phyloP scores from a whole-genome alignment of 37 sponge, comb jelly and placozoan species.

The Cliona cf. orientalis region DNA sequence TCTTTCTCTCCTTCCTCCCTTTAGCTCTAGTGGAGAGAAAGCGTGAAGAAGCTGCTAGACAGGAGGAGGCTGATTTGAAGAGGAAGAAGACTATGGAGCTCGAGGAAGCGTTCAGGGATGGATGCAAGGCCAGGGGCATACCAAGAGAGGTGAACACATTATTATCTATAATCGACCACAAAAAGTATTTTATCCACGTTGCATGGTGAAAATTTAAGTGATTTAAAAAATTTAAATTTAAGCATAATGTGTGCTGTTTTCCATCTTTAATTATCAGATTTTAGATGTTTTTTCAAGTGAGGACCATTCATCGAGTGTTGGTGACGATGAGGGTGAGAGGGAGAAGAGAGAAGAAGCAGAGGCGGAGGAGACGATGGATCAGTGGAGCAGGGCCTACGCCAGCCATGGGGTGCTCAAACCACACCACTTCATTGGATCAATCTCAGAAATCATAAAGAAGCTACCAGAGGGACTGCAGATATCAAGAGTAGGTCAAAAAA shows the following conservation, averaged over 20 bases:
- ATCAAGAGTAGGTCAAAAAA: slow-evolving; percentile 8
- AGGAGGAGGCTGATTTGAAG: not conserved
- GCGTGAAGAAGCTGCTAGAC: not conserved
- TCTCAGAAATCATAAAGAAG: slow-evolving; percentile 35
- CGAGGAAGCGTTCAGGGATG: slow-evolving; percentile 5
- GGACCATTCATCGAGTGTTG: too few relatives aligned
- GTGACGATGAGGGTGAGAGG: too few relatives aligned
- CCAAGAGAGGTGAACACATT: slow-evolving; percentile 10
- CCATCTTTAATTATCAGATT: too few relatives aligned
- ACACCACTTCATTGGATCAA: slow-evolving; percentile 32
- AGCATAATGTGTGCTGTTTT: too few relatives aligned
- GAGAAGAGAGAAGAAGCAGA: too few relatives aligned
- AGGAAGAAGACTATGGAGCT: slow-evolving; percentile 15
- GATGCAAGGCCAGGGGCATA: not conserved
- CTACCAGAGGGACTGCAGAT: slow-evolving; percentile 39
- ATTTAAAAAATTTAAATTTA: too few relatives aligned
- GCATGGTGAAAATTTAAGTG: too few relatives aligned
- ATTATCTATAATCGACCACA: too few relatives aligned
- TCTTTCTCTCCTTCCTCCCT: not conserved
- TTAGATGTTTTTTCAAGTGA: too few relatives aligned
- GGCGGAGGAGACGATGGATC: too few relatives aligned
- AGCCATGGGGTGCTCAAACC: slow-evolving; percentile 29
- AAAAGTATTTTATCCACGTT: too few relatives aligned
- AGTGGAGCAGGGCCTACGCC: too few relatives aligned
- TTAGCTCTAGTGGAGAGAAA: slow-evolving; percentile 17